Evolutionary conservation across 2,113 vertebrate genomes (phyloP).

Genomic region (Phalacrocorax pelagicus): DNA sequence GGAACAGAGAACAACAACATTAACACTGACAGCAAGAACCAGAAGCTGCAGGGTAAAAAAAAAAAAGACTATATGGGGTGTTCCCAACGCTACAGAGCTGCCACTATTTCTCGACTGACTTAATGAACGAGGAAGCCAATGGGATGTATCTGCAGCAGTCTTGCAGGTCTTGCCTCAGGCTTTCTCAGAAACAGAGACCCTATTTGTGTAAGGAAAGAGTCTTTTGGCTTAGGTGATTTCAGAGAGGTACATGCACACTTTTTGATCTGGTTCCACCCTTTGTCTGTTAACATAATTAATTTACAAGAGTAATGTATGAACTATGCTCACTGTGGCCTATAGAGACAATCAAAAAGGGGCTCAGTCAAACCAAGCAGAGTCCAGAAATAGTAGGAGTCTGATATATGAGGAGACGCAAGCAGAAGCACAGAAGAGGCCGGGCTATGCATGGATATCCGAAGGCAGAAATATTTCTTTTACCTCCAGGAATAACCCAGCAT

Average conservation of each 20-base stretch:
- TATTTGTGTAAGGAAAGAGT: background rate
- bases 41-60: background rate
- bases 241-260: background rate
- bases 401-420: background rate
- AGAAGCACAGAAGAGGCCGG: background rate
- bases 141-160: background rate
- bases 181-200: background rate
- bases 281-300: slow-evolving; percentile 5
- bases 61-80: background rate
- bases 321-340: background rate
- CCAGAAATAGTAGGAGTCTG: background rate
- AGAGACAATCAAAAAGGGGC: background rate
- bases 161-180: background rate
- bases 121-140: background rate
- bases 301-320: background rate
- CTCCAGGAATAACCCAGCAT: background rate
- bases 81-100: background rate
- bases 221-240: background rate
- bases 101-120: background rate
- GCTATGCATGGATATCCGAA: background rate
- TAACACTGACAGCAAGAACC: background rate
- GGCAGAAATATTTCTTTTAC: background rate
- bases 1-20: background rate
- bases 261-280: background rate
- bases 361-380: background rate